Conservation (phyloP, 2,113 vertebrate species). For the Gymnarchus niloticus region DNA sequence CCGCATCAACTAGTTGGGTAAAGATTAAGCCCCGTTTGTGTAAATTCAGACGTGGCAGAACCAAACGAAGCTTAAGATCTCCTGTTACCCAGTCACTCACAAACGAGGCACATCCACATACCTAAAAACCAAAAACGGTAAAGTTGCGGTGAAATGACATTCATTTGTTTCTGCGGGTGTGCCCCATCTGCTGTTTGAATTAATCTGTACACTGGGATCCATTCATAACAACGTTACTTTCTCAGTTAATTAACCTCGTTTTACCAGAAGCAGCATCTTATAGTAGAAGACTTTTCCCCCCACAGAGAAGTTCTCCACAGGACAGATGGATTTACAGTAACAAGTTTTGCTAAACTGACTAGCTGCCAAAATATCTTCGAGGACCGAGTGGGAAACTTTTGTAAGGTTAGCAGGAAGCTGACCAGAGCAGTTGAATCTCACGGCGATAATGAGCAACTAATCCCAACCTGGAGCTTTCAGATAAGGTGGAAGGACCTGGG, state of each 20-base stretch:
- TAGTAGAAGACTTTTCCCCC: not conserved
- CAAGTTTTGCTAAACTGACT: not conserved
- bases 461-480: not conserved
- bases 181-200: not conserved
- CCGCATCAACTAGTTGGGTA: not conserved
- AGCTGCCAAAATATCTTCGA: not conserved
- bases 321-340: constrained; percentile 1
- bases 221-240: not conserved
- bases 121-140: not conserved
- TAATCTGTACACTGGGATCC: not conserved
- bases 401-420: not conserved
- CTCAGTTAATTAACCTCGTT: not conserved
- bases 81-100: no score
- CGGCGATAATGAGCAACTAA: not conserved
- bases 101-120: not conserved
- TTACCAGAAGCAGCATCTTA: not conserved
- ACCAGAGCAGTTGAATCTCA: not conserved
- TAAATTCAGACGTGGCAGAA: not conserved
- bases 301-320: no score
- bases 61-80: no score
- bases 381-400: not conserved
- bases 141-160: not conserved
- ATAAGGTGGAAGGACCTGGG: not conserved
- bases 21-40: not conserved
- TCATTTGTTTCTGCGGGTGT: not conserved